phyloP scores from a whole-genome alignment of 2,797 vertebrate genomes.

The Holocentrus rufus region DNA sequence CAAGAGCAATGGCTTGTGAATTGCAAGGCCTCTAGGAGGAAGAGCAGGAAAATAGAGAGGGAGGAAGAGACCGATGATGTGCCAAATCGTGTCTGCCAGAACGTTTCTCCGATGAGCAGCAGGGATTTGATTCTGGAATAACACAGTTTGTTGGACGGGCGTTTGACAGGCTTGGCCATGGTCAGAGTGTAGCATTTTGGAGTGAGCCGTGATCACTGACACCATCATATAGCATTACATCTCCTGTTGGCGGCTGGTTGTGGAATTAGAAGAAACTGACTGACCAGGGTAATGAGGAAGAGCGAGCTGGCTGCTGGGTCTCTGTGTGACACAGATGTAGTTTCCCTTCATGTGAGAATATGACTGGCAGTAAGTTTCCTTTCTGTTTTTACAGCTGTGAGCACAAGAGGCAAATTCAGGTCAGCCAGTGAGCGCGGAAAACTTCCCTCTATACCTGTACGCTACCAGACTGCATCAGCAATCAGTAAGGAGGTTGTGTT shows the following conservation, averaged over 20 bases:
- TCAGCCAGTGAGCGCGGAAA: neutral
- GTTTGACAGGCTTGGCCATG: conserved; percentile 46
- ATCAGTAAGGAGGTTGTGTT: neutral
- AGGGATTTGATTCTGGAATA: conserved; percentile 47
- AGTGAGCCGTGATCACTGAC: conserved; percentile 44
- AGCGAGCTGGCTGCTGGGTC: neutral
- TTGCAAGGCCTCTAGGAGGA: conserved; percentile 10
- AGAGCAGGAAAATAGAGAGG: conserved; percentile 11
- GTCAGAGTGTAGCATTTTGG: conserved; percentile 43
- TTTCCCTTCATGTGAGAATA: neutral
- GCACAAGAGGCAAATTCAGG: neutral
- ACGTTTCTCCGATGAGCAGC: conserved; percentile 56
- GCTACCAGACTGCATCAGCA: too few species aligned
- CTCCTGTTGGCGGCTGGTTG: conserved; percentile 19
- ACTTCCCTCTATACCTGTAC: too few species aligned
- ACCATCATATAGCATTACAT: conserved; percentile 47
- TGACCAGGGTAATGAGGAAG: conserved; percentile 11
- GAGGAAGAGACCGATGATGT: conserved; percentile 31
- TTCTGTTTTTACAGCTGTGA: neutral
- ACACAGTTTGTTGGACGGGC: conserved; percentile 46
- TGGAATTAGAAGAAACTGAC: conserved; percentile 33
- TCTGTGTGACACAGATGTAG: neutral
- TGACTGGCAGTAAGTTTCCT: neutral
- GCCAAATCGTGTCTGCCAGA: conserved; percentile 59
- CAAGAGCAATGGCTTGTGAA: conserved; percentile 43